These are phyloP conservation scores for Tiliqua scincoides DNA, from an alignment of 2,113 vertebrate genomes.

Conservation along the genomic window DNA sequence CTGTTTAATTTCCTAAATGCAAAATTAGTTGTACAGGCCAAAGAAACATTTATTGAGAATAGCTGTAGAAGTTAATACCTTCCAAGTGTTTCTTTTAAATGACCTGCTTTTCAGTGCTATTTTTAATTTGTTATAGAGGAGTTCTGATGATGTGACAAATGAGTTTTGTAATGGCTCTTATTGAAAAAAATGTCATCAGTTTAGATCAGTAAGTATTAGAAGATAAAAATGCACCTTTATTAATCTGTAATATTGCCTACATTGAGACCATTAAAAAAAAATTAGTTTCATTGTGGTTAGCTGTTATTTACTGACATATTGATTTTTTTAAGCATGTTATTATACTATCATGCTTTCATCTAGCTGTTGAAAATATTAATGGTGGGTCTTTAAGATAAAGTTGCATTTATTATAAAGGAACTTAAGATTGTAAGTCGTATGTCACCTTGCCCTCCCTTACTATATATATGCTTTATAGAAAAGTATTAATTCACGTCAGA, in stretches of 20 bases:
- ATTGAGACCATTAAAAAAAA: conserved; percentile 41
- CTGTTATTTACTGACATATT: conserved; percentile 19
- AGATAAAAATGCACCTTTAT: conserved; percentile 39
- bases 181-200: neutral
- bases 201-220: conserved; percentile 37
- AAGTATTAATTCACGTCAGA: conserved; percentile 27
- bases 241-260: conserved; percentile 35
- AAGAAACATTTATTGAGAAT: conserved; percentile 26
- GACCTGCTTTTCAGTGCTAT: conserved; percentile 35
- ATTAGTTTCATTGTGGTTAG: conserved; percentile 26
- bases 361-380: conserved; percentile 18
- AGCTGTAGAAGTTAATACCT: conserved; percentile 38
- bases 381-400: neutral
- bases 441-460: neutral
- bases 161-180: conserved; percentile 20
- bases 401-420: neutral
- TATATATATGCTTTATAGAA: conserved; percentile 37
- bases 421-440: neutral
- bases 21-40: conserved; percentile 54
- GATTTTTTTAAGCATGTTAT: conserved; percentile 23
- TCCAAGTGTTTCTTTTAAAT: conserved; percentile 44
- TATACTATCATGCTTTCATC: conserved; percentile 28
- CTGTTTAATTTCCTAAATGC: conserved; percentile 64
- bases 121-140: conserved; percentile 32
- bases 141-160: conserved; percentile 39